A percentile compares a stretch with the other conserved stretches of the same genome.
Conservation (phyloP, 2,888 invertebrate species). For the Petrophora chlorosata region DNA sequence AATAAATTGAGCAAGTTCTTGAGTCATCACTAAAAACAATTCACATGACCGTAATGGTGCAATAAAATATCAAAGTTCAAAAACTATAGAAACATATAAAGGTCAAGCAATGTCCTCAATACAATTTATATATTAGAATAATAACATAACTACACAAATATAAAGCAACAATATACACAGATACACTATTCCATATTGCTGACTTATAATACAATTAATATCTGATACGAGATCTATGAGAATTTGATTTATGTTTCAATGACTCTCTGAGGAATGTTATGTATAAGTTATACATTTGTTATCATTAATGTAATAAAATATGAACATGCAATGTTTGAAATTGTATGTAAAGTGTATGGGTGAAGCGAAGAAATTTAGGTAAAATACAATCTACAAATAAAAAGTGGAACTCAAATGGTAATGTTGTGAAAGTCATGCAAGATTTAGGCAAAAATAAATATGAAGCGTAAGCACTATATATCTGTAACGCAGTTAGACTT, state of each 20-base stretch:
- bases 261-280: not conserved
- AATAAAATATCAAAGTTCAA: not conserved
- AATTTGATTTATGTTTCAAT: constrained; percentile 9
- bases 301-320: constrained; percentile 1
- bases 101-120: constrained; percentile 53
- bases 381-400: no score
- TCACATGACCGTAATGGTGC: not conserved
- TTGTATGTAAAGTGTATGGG: constrained; percentile 6
- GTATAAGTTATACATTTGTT: not conserved
- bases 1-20: constrained; percentile 8
- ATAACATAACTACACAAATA: constrained; percentile 60
- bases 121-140: constrained; percentile 43
- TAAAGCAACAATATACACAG: constrained; percentile 57
- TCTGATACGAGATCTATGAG: constrained; percentile 9
- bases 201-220: constrained; percentile 33
- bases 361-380: constrained; percentile 3
- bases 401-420: constrained; percentile 1
- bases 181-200: constrained; percentile 43
- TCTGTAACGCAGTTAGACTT: constrained; percentile 38
- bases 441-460: constrained; percentile 28
- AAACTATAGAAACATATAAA: constrained; percentile 3
- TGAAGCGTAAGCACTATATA: constrained; percentile 40
- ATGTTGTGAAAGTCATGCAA: constrained; percentile 26
- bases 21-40: not conserved
- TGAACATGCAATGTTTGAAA: constrained; percentile 14